Base-by-base conservation (phyloP, 2,888 invertebrate species). In the Ceraclea dissimilis region DNA sequence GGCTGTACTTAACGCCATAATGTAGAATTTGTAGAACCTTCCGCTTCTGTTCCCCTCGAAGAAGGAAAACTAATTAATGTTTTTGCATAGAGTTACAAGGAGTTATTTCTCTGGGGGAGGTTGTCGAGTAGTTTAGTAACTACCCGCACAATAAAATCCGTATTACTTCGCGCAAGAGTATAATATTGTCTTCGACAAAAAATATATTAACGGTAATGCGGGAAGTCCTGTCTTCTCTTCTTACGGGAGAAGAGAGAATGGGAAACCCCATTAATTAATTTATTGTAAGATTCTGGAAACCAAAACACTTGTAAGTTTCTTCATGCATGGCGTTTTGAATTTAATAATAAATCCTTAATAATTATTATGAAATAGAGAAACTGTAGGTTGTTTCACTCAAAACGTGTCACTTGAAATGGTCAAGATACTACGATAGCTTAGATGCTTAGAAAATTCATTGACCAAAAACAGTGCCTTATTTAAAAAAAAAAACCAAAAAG, bases 31-130 rank as follows among this genome's bases (percentile, higher is more conserved):
- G 39, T 39, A n/a, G 8, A 39, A 39, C 49, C 26, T 49, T 26
- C 49, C 21, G 21, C 19, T 26, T n/a, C 49, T 49, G 17, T 49
- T 21, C 26, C 22, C 20, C 19, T n/a, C 19, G 2, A 20, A n/a
- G 26, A 26, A 22, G 49, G 22, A 49, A 54, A 50, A 49, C 54
- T 54, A 54, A 54, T 54, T 54, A 54, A 54, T 50, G 54, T 54
- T 54, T 54, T 54, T 54, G 54, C 54, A 54, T 54, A 44, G 39
- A 54, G 54, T 54, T 54, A 54, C 54, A 18, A 49, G 21, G 52
- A 54, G 49, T 22, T 34, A 54, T 47, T 54, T 39, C 50, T 49
- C 39, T 44, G 1, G 13, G 31, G 49, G 49, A 54, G 22, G 49
- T 50, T 49, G 39, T 50, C 49, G 16, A 54, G 54, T 43, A 39